Base-by-base conservation (phyloP, 2,888 invertebrate genomes). In the Thelaira solivaga region DNA sequence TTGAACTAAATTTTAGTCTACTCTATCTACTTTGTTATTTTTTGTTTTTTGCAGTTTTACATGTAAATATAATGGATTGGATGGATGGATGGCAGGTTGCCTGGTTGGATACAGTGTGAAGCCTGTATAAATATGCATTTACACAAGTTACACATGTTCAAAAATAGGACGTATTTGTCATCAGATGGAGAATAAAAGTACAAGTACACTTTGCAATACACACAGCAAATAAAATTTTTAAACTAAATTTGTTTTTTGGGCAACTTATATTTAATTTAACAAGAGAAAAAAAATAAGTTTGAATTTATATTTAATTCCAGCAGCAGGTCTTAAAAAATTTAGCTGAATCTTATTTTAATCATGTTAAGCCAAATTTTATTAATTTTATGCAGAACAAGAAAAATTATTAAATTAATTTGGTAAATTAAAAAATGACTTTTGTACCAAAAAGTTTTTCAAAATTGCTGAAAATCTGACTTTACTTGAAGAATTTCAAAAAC, bases 1-100 rank as follows among this genome's bases (percentile, higher is more conserved):
- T 84, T 86, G 86, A 86, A 85, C 85, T 83, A 86, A 86, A 85
- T 86, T 86, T 82, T 24, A n/a, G 13, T 43, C 8, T 65, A 80
- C 81, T 82, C 76, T 81, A 68, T 41, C n/a, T n/a, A n/a, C n/a
- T n/a, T 57, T 65, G 24, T 49, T 39, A 26, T n/a, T 51, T 24
- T 31, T 34, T 34, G 51, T 61, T 59, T 79, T 69, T 18, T 74
- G 59, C 41, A 77, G 81, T 82, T 47, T 47, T 22, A 64, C 39
- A 45, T 55, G n/a, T n/a, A 55, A 31, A 20, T 29, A 24, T 45
- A 71, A 36, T 72, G 53, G 29, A 59, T 59, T 53, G 53, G 20
- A 53, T 51, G 43, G 20, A 55, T 62, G 24, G 5, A 4, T 39
- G 47, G 57, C 10, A 29, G 65, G 11, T 36, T 36, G 51, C 20